phyloP scores from a whole-genome alignment of 2,797 vertebrate genomes.

The Poeciliopsis gracilis region DNA sequence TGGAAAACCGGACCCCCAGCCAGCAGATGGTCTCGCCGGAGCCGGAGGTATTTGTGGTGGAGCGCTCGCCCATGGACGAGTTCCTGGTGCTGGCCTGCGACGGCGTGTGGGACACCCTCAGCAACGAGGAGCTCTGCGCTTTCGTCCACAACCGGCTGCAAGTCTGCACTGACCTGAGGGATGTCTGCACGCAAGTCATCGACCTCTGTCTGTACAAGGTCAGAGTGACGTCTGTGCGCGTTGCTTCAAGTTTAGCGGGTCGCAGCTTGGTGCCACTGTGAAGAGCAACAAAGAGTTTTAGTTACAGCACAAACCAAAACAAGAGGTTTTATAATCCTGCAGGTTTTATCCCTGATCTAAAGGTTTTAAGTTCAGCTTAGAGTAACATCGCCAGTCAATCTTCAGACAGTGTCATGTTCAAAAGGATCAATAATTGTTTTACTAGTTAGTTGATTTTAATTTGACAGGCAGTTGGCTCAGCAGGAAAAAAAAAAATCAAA shows the following conservation, averaged over 20 bases:
- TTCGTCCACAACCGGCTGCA: slow-evolving; percentile 82
- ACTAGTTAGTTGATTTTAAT: not conserved
- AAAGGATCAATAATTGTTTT: not conserved
- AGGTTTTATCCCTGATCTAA: slow-evolving; percentile 22
- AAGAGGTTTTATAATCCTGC: slow-evolving; percentile 27
- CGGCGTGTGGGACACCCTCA: slow-evolving; percentile 86
- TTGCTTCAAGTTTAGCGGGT: not conserved
- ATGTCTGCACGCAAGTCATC: slow-evolving; percentile 84
- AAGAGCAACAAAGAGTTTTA: slow-evolving; percentile 30
- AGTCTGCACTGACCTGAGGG: slow-evolving; percentile 82
- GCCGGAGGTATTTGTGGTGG: slow-evolving; percentile 83
- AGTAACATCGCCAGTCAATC: not conserved
- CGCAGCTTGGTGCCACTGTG: not conserved
- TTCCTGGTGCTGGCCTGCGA: slow-evolving; percentile 87
- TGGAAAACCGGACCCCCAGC: slow-evolving; percentile 76
- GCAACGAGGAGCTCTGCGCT: slow-evolving; percentile 82
- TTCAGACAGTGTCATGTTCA: not conserved
- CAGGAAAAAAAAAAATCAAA: not conserved
- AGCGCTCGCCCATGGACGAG: slow-evolving; percentile 81
- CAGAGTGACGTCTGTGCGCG: slow-evolving; percentile 30
- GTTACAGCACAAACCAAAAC: slow-evolving; percentile 24
- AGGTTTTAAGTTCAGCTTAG: not conserved
- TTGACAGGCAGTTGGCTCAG: not conserved
- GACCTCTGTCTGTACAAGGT: slow-evolving; percentile 89
- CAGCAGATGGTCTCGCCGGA: slow-evolving; percentile 87